Conservation (phyloP, 2,113 vertebrate genomes). For the Bombycilla garrulus region DNA sequence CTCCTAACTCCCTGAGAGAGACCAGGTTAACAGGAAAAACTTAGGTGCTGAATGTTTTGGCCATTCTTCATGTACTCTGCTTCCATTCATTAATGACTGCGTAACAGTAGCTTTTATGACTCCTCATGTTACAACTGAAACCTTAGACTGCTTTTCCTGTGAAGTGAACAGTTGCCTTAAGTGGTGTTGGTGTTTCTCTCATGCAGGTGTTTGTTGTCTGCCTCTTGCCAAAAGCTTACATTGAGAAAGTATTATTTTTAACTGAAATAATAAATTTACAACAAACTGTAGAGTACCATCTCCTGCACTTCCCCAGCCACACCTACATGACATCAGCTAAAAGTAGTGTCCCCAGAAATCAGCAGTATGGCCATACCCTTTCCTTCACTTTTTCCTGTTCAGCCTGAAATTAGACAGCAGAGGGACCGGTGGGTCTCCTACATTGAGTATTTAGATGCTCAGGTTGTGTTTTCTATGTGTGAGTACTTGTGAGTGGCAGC, state of each 20-base stretch:
- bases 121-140: background rate
- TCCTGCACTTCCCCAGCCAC: background rate
- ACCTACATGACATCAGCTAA: background rate
- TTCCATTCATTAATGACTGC: background rate
- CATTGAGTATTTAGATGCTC: background rate
- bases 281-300: background rate
- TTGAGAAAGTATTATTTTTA: background rate
- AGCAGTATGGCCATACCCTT: background rate
- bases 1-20: background rate
- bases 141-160: background rate
- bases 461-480: background rate
- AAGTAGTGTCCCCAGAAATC: background rate
- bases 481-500: background rate
- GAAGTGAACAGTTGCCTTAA: background rate
- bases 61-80: background rate
- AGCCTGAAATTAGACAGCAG: background rate
- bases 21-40: background rate
- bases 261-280: background rate
- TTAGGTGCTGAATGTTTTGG: background rate
- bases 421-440: background rate
- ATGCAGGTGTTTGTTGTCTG: background rate
- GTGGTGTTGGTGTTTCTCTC: background rate
- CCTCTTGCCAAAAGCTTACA: background rate
- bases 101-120: background rate
- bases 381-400: background rate